Evolutionary conservation across 2,888 invertebrate genomes (phyloP), one percentile per base, ranked within the genome.

Genomic region (Catocala nupta): DNA sequence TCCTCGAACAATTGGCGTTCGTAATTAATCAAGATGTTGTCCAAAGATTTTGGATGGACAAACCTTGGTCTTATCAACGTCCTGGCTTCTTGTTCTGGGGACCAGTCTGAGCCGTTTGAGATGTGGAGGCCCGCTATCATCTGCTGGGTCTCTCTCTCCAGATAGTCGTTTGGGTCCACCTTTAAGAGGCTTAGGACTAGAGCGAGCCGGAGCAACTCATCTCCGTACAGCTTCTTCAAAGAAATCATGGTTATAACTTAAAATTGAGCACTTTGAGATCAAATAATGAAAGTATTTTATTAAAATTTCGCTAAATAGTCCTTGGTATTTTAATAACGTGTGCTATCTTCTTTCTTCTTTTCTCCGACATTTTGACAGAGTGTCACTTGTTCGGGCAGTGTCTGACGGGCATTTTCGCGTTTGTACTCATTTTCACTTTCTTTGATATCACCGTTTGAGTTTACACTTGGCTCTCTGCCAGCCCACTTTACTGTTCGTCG

Each of bases 121-220:
- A 90, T 92, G 58, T 96, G 94, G 73, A 96, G 95, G 0, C 95
- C 95, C 9, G 95, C 93, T 33, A 94, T 87, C 48, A 95, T 89
- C 61, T 92, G 90, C 70, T 93, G 92, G 3, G 91, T 90, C 66
- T 94, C 94, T 60, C 95, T 95, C 77, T 96, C 94, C 55, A 97
- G 89, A 81, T 96, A 96, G 33, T 96, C 95, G 73, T 96, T 96
- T 0, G 97, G 96, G 84, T 97, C 96, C 11, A 96, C 96, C 77
- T 97, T 95, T 59, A 98, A 89, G 72, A 98, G 94, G 87, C 98
- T 96, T 80, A 98, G 93, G 75, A 98, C 95, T 86, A 98, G 88
- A 75, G 98, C 97, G 77, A 98, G 92, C 87, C 98, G 96, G 71
- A 98, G 90, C 81, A 98, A 93, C 93, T 98, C 97, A 86, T 97